Conservation (phyloP, 2,888 invertebrate genomes). For the Dorcus parallelipipedus region DNA sequence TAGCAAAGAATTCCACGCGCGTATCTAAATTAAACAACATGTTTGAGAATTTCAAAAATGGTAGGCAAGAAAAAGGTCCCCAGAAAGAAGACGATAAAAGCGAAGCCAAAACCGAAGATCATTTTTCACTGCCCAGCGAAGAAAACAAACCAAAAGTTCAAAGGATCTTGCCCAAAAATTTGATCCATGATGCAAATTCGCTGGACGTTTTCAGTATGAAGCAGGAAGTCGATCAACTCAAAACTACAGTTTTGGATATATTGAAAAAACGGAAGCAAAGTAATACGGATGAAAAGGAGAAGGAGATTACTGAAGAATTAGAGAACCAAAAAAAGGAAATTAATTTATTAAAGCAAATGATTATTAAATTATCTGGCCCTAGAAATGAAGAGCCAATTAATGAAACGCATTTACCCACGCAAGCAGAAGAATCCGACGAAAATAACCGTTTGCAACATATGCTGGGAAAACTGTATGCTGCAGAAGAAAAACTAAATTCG, state of each 20-base stretch:
- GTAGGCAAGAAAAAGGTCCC: too few species aligned
- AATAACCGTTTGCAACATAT: background rate
- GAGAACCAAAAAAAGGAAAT: constrained; percentile 18
- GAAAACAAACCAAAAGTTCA: constrained; percentile 1
- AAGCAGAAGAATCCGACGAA: background rate
- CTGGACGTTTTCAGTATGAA: background rate
- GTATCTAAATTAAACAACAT: too few species aligned
- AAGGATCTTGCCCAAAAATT: background rate
- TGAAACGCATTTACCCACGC: background rate
- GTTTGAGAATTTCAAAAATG: too few species aligned
- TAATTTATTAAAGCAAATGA: constrained; percentile 13
- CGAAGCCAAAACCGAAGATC: background rate
- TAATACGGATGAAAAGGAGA: constrained; percentile 5
- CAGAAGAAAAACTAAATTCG: background rate
- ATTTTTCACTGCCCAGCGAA: background rate
- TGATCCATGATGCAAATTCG: too few species aligned
- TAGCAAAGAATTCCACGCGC: too few species aligned
- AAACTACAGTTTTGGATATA: constrained; percentile 1
- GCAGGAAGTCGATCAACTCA: background rate
- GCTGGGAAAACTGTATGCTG: background rate
- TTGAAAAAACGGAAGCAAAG: constrained; percentile 20
- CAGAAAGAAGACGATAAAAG: background rate
- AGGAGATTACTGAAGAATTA: background rate
- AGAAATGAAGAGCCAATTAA: background rate
- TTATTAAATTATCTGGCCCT: constrained; percentile 8